Base-by-base conservation (phyloP, 1,140 invertebrate species). In the Ips nitidus region DNA sequence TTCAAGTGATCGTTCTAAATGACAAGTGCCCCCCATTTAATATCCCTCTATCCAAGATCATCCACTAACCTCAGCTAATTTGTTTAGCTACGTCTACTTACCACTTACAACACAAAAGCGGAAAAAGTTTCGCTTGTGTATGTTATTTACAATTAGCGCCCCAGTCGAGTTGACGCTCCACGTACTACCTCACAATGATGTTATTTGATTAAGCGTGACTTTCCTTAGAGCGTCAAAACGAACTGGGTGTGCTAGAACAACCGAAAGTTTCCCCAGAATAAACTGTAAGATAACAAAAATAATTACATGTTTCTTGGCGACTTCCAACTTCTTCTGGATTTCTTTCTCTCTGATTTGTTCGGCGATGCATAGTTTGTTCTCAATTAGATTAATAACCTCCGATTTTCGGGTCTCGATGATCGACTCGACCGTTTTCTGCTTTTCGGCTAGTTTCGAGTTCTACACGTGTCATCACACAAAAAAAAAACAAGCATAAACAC, bases 281-380 rank as follows among this genome's bases (percentile, higher is more conserved):
- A 22, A 22, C 22, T 22, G 22, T 22, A 22, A 22, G 22, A 22
- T 22, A 22, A 22, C 22, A 22, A 22, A 22, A 56, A 36, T 71
- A 76, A 67, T 73, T 85, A 92, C 90, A 84, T 91, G 88, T 85
- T 91, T 90, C 79, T 90, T 90, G 75, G 91, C 86, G 77, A 84
- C 86, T 78, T 92, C 90, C 75, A 92, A 82, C 84, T 90, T 91
- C 81, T 88, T 90, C 81, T 92, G 88, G 66, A 93, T 87, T 79
- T 91, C 89, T 78, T 90, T 89, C 79, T 90, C 88, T 60, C 91
- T 84, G 77, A 93, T 93, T 77, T 86, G 85, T 81, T 92, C 90
- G 60, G 91, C 91, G 72, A 86, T 83, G 69, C 86, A 87, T 69
- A 92, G 84, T 83, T 91, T 92, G 76, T 84, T 87, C 82, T 90